phyloP scores from a whole-genome alignment of 2,888 invertebrate genomes.

The Dendrolimus houi region DNA sequence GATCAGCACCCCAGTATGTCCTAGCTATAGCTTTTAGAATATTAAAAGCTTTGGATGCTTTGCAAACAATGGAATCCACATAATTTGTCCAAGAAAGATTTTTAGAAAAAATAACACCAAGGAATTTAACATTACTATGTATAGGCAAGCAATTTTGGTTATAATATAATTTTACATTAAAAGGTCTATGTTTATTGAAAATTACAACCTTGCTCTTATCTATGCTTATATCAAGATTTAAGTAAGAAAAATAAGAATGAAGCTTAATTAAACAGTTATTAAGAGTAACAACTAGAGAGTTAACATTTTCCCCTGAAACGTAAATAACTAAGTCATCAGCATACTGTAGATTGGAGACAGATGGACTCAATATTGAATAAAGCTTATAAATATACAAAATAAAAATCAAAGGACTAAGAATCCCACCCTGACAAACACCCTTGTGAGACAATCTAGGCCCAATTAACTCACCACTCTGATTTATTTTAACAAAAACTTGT shows the following conservation, averaged over 20 bases:
- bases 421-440: neutral
- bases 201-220: no score
- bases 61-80: no score
- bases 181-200: no score
- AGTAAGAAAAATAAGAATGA: no score
- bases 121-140: neutral
- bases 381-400: neutral
- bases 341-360: neutral
- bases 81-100: no score
- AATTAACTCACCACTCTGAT: neutral
- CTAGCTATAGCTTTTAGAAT: no score
- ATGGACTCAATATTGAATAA: no score
- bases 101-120: neutral
- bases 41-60: no score
- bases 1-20: no score
- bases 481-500: constrained; percentile 1
- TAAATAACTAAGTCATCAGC: constrained; percentile 2
- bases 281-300: neutral
- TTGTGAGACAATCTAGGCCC: neutral
- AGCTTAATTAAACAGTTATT: neutral
- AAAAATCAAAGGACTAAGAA: neutral
- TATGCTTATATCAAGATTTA: no score
- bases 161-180: no score
- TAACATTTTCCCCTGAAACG: neutral
- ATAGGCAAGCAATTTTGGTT: no score